Evolutionary conservation across 2,113 vertebrate genomes (phyloP), one percentile per base, ranked within the genome.

Genomic region (Chionis minor): DNA sequence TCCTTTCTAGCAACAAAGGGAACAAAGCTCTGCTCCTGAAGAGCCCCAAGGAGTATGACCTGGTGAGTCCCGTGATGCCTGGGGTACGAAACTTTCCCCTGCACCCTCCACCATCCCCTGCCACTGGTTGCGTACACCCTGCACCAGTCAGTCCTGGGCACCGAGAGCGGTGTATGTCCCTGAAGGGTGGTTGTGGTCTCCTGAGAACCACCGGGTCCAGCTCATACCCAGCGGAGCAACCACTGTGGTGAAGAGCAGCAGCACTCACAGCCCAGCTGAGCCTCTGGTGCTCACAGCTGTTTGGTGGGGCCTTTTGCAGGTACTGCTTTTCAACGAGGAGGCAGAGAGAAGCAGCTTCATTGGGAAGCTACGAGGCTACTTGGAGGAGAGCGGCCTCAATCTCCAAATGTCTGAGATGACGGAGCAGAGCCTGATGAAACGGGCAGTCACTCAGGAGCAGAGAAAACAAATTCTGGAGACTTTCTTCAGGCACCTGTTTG

Each of bases 401-500:
- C 91, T 99, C 72, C 95, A 54, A 1, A 14, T 98, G 49, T 97
- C 63, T 26, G 98, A 98, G 94, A 98, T 98, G 97, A 97, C 91
- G 2, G 99, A 99, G 96, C 97, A 97, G 61, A 97, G 97, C 42
- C 97, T 99, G 26, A 97, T 99, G 92, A 98, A 97, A 81, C 96
- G 95, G 74, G 99, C 99, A 2, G 98, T 99, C 79, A 99, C 99
- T 73, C 98, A 98, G 96, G 98, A 99, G 88, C 98, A 99, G 93
- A 98, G 99, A 82, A 99, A 97, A 88, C 93, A 98, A 94, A 99
- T 99, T 85, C 98, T 99, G 96, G 99, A 99, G 92, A 99, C 98
- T 30, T 99, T 99, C 98, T 99, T 99, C 92, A 98, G 99, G 79
- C 99, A 99, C 12, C 98, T 99, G 23, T 99, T 99, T 97, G 98